Conservation (phyloP, 2,888 invertebrate genomes). For the Megaustenia siamemsis region DNA sequence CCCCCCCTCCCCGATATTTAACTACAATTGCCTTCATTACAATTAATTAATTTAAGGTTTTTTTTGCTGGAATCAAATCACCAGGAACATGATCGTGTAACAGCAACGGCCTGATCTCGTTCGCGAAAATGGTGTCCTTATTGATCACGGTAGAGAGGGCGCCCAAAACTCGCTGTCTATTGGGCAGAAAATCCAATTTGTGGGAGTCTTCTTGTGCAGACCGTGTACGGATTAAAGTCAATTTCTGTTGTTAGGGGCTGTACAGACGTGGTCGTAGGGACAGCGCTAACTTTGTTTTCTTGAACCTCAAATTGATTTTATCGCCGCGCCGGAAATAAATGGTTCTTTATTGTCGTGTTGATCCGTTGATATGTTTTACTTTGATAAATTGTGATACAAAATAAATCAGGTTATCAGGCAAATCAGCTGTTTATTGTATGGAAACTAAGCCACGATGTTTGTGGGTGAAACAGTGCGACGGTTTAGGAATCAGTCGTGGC, state of each 20-base stretch:
- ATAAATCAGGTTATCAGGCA: no score
- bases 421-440: no score
- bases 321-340: not conserved
- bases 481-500: no score
- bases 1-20: no score
- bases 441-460: no score
- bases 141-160: not conserved
- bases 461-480: no score
- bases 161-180: not conserved
- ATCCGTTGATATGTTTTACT: not conserved
- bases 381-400: no score
- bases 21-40: no score
- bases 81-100: not conserved
- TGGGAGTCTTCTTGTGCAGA: not conserved
- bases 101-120: not conserved
- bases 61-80: no score
- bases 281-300: not conserved
- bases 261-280: not conserved
- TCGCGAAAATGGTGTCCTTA: not conserved
- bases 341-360: not conserved
- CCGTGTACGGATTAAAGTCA: constrained; percentile 9
- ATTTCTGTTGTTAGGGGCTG: not conserved
- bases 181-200: not conserved
- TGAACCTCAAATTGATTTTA: not conserved
- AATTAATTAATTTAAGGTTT: no score